These are phyloP conservation scores for Ceryle rudis DNA, from an alignment of 2,797 vertebrate species.

Conservation along the genomic window DNA sequence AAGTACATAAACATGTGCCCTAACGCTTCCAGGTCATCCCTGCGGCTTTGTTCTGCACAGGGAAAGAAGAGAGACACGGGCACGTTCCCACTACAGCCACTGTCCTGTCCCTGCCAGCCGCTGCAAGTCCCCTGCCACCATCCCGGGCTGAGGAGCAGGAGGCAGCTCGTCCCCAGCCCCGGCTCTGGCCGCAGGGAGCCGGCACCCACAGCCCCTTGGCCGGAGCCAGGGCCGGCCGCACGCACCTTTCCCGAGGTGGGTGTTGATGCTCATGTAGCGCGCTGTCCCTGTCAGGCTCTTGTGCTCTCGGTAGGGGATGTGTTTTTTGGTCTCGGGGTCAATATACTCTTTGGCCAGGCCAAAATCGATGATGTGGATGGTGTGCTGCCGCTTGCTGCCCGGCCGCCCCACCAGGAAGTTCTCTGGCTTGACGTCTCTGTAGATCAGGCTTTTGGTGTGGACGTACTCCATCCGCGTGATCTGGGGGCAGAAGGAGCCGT, in stretches of 20 bases:
- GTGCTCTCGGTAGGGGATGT: slow-evolving; percentile 99
- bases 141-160: background rate
- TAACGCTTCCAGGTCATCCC: slow-evolving; percentile 95
- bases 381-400: slow-evolving; percentile 94
- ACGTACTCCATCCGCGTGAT: slow-evolving; percentile 98
- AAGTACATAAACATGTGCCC: slow-evolving; percentile 99
- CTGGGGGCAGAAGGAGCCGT: slow-evolving; percentile 61
- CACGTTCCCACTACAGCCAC: background rate
- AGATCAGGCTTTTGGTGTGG: slow-evolving; percentile 98
- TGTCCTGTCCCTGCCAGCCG: too few relatives aligned
- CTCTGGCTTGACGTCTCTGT: slow-evolving; percentile 97
- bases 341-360: slow-evolving; percentile 99
- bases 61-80: background rate
- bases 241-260: slow-evolving; percentile 94
- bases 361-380: slow-evolving; percentile 99
- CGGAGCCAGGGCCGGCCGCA: background rate
- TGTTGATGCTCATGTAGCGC: slow-evolving; percentile 99
- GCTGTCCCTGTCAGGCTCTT: slow-evolving; percentile 98
- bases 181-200: background rate
- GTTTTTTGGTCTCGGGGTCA: slow-evolving; percentile 99
- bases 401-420: slow-evolving; percentile 97
- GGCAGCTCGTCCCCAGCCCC: background rate
- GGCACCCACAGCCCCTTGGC: accelerated
- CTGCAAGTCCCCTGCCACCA: background rate
- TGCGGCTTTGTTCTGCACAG: slow-evolving; percentile 94